phyloP scores from a whole-genome alignment of 2,797 vertebrate species.

The Pangasius macronema region DNA sequence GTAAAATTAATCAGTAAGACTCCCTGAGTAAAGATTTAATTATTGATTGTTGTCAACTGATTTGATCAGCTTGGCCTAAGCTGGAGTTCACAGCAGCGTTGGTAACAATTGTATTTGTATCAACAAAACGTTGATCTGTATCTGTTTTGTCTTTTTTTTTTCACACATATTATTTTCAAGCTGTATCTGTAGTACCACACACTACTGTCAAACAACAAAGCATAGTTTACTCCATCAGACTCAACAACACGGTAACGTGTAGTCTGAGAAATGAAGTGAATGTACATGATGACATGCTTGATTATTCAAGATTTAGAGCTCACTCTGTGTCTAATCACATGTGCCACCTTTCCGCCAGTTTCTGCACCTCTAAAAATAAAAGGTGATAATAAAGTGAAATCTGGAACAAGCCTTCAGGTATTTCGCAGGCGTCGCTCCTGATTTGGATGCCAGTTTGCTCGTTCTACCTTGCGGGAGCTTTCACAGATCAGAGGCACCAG shows the following conservation, averaged over 20 bases:
- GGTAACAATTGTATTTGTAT: no score
- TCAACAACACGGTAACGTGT: not conserved
- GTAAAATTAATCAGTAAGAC: not conserved
- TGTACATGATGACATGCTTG: not conserved
- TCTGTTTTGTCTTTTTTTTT: not conserved
- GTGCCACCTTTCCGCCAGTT: constrained; percentile 39
- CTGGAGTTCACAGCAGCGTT: no score
- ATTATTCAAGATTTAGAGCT: not conserved
- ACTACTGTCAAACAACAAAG: not conserved
- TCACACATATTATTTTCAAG: not conserved
- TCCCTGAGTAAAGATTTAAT: constrained; percentile 3
- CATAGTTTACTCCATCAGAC: not conserved
- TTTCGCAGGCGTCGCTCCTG: constrained; percentile 43
- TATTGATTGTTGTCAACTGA: not conserved
- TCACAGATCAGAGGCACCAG: constrained; percentile 45
- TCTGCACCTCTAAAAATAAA: constrained; percentile 55
- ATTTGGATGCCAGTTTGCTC: constrained; percentile 39
- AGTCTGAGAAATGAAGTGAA: not conserved
- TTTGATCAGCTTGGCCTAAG: not conserved
- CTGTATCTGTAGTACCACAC: not conserved
- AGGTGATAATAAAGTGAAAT: constrained; percentile 68
- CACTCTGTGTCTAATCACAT: constrained; percentile 16
- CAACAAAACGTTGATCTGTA: no score
- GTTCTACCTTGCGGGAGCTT: constrained; percentile 35
- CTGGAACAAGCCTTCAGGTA: constrained; percentile 44